These are phyloP conservation scores for Drosophila lacicola DNA, from an alignment of 2,888 invertebrate genomes.

Conservation along the genomic window DNA sequence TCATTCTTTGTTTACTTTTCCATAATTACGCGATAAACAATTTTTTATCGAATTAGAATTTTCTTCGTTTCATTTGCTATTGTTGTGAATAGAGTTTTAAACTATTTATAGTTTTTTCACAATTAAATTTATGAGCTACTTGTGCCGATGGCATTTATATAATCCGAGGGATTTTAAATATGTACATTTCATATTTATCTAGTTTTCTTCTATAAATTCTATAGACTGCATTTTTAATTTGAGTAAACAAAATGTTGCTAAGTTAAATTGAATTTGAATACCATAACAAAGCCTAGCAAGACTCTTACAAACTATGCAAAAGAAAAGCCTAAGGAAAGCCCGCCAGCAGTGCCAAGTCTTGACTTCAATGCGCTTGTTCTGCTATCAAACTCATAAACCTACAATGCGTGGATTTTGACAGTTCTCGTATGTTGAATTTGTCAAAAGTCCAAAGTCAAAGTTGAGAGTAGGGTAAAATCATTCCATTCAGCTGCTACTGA, in stretches of 20 bases:
- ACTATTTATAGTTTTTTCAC: background rate
- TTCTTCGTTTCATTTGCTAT: background rate
- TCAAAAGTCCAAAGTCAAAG: constrained; percentile 20
- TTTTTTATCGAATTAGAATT: background rate
- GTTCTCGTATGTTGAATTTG: constrained; percentile 27
- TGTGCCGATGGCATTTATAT: background rate
- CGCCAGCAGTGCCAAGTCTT: constrained; percentile 11
- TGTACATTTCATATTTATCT: too few species aligned
- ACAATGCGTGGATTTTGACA: constrained; percentile 15
- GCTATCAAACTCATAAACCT: constrained; percentile 14
- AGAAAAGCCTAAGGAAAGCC: background rate
- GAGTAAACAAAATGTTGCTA: background rate
- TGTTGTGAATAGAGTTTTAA: background rate
- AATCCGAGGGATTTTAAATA: background rate
- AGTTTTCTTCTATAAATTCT: background rate
- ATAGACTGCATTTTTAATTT: background rate
- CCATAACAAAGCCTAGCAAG: constrained; percentile 8
- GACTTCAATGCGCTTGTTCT: constrained; percentile 14
- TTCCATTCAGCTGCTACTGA: constrained; percentile 2
- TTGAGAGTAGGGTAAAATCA: background rate
- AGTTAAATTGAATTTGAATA: constrained; percentile 8
- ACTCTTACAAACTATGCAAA: constrained; percentile 4
- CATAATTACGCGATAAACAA: constrained; percentile 22
- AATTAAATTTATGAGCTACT: background rate
- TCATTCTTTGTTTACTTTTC: constrained; percentile 1